A percentile compares a stretch with the other conserved stretches of the same genome.
These are phyloP conservation scores for Margarornis squamiger DNA, from an alignment of 2,797 vertebrate species.

Conservation along the genomic window DNA sequence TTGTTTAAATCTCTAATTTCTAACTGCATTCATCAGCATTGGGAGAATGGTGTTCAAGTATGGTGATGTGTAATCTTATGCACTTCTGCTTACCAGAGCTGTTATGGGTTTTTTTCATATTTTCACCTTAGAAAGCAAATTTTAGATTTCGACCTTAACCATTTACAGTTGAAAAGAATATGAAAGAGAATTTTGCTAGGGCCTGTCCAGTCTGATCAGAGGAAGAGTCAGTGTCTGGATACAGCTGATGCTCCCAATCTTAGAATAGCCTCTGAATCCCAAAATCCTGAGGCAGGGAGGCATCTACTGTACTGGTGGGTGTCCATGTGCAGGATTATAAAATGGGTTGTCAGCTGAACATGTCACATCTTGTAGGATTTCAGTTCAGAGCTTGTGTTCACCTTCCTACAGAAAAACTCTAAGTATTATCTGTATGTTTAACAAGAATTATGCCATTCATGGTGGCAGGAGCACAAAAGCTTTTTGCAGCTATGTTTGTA, in stretches of 20 bases:
- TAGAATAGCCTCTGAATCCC: not conserved
- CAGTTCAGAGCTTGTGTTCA: not conserved
- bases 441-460: not conserved
- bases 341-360: not conserved
- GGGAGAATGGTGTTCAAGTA: not conserved
- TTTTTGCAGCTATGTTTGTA: not conserved
- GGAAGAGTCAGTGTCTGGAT: not conserved
- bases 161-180: not conserved
- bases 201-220: fast-evolving
- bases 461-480: not conserved
- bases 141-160: not conserved
- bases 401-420: not conserved
- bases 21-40: too few relatives aligned
- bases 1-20: not conserved
- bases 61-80: not conserved
- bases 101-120: not conserved
- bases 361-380: not conserved
- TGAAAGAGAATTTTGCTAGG: not conserved
- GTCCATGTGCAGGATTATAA: not conserved
- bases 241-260: not conserved
- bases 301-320: fast-evolving
- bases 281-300: not conserved
- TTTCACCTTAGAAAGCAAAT: not conserved
- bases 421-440: not conserved
- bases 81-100: not conserved